These are phyloP conservation scores for Scaeva pyrastri DNA, from an alignment of 2,888 invertebrate genomes.

Conservation along the genomic window DNA sequence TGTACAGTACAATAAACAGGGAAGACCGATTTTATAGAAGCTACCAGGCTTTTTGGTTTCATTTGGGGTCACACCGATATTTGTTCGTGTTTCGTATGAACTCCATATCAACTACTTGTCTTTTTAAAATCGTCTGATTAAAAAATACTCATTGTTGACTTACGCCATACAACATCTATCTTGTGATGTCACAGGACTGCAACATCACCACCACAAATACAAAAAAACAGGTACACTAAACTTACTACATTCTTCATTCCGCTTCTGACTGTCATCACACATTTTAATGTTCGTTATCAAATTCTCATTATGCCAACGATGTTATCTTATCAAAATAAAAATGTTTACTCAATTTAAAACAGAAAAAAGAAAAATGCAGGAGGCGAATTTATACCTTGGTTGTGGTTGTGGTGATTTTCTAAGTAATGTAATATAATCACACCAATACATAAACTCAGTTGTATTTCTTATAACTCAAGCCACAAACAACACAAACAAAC, in stretches of 20 bases:
- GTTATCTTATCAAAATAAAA: slow-evolving; percentile 62
- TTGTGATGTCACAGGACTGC: slow-evolving; percentile 59
- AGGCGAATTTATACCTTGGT: neutral
- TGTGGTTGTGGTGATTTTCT: slow-evolving; percentile 15
- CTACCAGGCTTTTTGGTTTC: too few relatives aligned
- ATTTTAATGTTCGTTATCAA: slow-evolving; percentile 1
- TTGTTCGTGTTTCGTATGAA: too few relatives aligned
- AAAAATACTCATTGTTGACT: neutral
- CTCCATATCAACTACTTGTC: too few relatives aligned
- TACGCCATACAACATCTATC: neutral
- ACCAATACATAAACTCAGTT: neutral
- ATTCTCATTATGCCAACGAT: slow-evolving; percentile 16
- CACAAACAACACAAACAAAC: neutral
- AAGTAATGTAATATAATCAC: slow-evolving; percentile 1
- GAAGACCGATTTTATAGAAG: too few relatives aligned
- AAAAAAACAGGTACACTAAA: slow-evolving; percentile 51
- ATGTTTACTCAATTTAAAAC: slow-evolving; percentile 47
- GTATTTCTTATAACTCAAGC: neutral
- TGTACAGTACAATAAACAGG: too few relatives aligned
- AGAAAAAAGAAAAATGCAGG: slow-evolving; percentile 7
- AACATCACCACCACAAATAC: neutral
- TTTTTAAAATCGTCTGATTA: too few relatives aligned
- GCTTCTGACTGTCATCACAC: neutral
- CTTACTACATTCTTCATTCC: neutral
- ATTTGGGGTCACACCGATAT: too few relatives aligned